Evolutionary conservation across 2,113 vertebrate genomes (phyloP), one percentile per base, ranked within the genome.

Genomic region (Aphelocoma coerulescens): DNA sequence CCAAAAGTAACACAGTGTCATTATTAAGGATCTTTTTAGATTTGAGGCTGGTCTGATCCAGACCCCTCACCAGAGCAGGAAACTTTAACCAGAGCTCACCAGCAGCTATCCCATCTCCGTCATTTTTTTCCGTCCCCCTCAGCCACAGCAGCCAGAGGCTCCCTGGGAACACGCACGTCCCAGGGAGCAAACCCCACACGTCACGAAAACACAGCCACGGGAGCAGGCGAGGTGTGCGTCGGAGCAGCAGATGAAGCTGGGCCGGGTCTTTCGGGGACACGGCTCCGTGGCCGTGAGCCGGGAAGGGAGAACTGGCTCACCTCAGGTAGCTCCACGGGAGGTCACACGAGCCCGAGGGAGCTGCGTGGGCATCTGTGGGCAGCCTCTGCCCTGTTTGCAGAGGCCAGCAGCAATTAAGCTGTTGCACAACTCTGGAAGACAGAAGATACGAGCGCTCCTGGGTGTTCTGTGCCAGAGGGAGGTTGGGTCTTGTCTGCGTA

Each of bases 121-220:
- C 33, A 16, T 5, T 58, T 78, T 72, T 26, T 26, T 32, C 51
- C 4, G 2, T 22, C 9, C 35, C 48, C 3, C 41, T 48, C 33
- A 9, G 48, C 11, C 52, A 32, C 37, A 46, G 91, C 51, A 79
- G 67, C 43, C 48, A 6, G n/a, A 1, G 2, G 46, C 52, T 68
- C 67, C 17, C 33, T 0, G 0, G 49, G 39, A 58, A 51, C 43
- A 59, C 0, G 0, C 18, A 5, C 3, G 0, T 52, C 41, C 11
- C 67, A 37, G 67, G 62, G 32, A 77, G 63, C 59, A 84, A 85
- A 82, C 33, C 76, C 55, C 59, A 17, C 6, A 1, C 0, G 1
- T 21, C 13, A 10, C 1, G 24, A 17, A n/a, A 43, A 13, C 33
- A 4, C 48, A 57, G 68, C n/a, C 58, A 9, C 0, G 1, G 71